Base-by-base conservation (phyloP, 2,113 vertebrate genomes). In the Passer domesticus region DNA sequence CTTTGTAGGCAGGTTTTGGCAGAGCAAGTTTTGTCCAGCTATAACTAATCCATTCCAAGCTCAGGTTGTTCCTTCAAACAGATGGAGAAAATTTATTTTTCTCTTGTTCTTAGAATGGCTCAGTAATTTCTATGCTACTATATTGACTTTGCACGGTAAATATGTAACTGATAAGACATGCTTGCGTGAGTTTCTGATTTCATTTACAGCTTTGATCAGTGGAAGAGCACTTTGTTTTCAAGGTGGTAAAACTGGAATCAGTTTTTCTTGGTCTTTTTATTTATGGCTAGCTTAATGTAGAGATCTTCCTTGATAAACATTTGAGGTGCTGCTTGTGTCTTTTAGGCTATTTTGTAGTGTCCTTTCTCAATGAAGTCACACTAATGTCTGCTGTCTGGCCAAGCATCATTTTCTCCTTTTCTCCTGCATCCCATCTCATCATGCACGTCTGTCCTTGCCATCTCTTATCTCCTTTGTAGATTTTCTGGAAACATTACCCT, bases 1-100 rank as follows among this genome's bases (percentile, higher is more conserved):
- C 33, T 94, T 87, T 91, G 47, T 91, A 75, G 72, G 28, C 31
- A 91, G n/a, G 37, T 64, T 83, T 83, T 91, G 49, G 25, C 66
- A 96, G 41, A 92, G 41, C 27, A 76, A 68, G 77, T 60, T 76
- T 49, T 94, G 84, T 83, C 93, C 87, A 74, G 43, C 35, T 90
- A 39, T 80, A 83, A 50, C 82, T 50, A 94, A 91, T 84, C 70
- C 33, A 30, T 91, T 91, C 50, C 35, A 87, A 87, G 49, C 30
- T 76, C 43, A 70, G 35, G 33, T 66, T 95, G 39, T 15, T 92
- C 47, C 27, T 83, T 92, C 59, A 94, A 79, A 76, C n/a, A 83
- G 74, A 53, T 76, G 58, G 70, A 66, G 15, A 88, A 62, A 73
- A 79, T 86, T 90, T 91, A 24, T 87, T 94, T 92, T 83, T 70